phyloP scores from a whole-genome alignment of 2,797 vertebrate genomes.

The Nyctibius grandis region DNA sequence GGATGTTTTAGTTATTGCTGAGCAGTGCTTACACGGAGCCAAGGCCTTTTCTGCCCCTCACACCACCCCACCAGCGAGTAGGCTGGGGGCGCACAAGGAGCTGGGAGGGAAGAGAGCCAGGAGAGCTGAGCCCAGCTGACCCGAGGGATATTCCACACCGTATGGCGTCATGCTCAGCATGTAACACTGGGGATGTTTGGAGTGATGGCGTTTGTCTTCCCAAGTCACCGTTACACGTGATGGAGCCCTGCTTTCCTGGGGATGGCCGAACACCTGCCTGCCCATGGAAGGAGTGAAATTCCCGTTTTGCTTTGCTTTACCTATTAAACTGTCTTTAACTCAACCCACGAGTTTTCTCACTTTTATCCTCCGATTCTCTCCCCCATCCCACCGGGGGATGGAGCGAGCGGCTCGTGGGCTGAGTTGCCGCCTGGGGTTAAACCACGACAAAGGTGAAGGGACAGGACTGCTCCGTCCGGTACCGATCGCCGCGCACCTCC shows the following conservation, averaged over 20 bases:
- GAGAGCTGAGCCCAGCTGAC: neutral
- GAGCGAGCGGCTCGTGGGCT: neutral
- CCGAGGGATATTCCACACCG: rapidly evolving
- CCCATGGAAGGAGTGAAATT: rapidly evolving
- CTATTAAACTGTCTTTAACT: rapidly evolving
- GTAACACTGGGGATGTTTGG: rapidly evolving
- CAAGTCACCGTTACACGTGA: rapidly evolving
- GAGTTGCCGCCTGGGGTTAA: no score
- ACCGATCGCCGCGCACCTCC: no score
- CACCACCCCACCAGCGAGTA: neutral
- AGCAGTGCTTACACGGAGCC: neutral
- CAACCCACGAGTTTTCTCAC: neutral
- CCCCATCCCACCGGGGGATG: neutral
- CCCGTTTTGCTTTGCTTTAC: neutral
- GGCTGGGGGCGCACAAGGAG: neutral
- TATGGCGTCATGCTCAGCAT: neutral
- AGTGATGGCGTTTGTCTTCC: neutral
- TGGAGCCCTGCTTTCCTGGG: neutral
- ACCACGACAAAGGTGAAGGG: rapidly evolving
- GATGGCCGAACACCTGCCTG: neutral
- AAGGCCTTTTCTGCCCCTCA: neutral
- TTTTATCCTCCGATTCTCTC: no score
- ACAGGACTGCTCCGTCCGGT: rapidly evolving
- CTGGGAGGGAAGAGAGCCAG: neutral
- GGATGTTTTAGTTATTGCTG: neutral